A percentile compares a stretch with the other conserved stretches of the same genome.
phyloP scores from a whole-genome alignment of 2,113 vertebrate genomes.

The Pachyramphus minor region DNA sequence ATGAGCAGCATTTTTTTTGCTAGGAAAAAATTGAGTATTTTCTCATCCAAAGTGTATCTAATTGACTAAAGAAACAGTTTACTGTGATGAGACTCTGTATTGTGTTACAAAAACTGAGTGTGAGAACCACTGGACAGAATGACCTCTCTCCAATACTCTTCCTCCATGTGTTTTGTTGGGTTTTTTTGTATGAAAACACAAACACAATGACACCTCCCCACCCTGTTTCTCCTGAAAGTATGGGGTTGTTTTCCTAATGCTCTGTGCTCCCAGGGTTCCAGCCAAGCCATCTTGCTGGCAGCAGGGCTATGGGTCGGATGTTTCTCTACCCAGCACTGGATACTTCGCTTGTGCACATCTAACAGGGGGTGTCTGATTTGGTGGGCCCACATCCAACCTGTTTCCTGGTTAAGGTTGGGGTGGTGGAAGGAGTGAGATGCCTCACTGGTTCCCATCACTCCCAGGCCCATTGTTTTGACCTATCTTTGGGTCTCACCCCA shows the following conservation, averaged over 20 bases:
- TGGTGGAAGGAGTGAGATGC: background rate
- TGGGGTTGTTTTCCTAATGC: background rate
- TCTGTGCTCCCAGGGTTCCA: background rate
- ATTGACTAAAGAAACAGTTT: background rate
- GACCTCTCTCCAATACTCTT: background rate
- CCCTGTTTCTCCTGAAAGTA: background rate
- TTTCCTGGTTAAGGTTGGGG: background rate
- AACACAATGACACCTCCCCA: background rate
- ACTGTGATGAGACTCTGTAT: background rate
- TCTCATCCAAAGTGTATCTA: background rate
- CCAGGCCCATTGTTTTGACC: background rate
- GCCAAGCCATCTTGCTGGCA: background rate
- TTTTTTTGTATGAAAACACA: background rate
- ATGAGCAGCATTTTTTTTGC: background rate
- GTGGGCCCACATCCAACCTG: background rate
- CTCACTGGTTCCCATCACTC: background rate
- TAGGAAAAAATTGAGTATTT: background rate
- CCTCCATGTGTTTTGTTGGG: background rate
- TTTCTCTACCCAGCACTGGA: background rate
- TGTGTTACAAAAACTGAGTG: background rate
- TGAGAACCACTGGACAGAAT: constrained; percentile 6
- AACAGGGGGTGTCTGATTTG: background rate
- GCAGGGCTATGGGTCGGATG: background rate
- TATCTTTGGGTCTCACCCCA: background rate
- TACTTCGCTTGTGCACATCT: background rate